Conservation (phyloP, 2,797 vertebrate species). For the Clarias fuscus region DNA sequence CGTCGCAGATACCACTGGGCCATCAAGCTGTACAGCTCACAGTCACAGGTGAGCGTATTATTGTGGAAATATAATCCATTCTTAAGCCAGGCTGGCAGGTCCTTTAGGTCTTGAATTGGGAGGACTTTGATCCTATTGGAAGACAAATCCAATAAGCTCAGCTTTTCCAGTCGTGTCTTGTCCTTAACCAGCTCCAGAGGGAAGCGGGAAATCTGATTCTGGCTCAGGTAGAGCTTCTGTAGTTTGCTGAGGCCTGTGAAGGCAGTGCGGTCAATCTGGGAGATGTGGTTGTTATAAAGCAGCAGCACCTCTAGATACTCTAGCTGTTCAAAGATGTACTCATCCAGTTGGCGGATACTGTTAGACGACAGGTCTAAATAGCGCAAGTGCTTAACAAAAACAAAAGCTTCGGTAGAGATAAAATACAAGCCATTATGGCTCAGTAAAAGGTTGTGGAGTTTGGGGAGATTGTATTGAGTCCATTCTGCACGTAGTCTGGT, state of each 20-base stretch:
- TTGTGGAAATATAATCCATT: conserved; percentile 93
- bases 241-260: conserved; percentile 82
- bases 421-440: conserved; percentile 90
- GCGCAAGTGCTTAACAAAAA: conserved; percentile 81
- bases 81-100: conserved; percentile 87
- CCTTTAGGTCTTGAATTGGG: conserved; percentile 78
- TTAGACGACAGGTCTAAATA: conserved; percentile 96
- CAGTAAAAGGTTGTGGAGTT: conserved; percentile 89
- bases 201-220: conserved; percentile 90
- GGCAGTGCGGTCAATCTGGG: conserved; percentile 84
- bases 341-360: conserved; percentile 80
- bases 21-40: conserved; percentile 87
- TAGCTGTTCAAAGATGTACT: conserved; percentile 88
- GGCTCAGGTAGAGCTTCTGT: conserved; percentile 94
- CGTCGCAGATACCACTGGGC: conserved; percentile 85
- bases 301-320: conserved; percentile 86
- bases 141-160: conserved; percentile 89
- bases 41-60: conserved; percentile 87
- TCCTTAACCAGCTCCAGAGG: conserved; percentile 88
- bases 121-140: conserved; percentile 87
- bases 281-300: conserved; percentile 91
- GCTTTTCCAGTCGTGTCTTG: conserved; percentile 78
- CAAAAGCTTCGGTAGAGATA: conserved; percentile 90
- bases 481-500: conserved; percentile 82
- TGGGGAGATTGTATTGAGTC: conserved; percentile 77